Evolutionary conservation across 2,888 invertebrate genomes (phyloP).

Genomic region (Pilophorus perplexus): DNA sequence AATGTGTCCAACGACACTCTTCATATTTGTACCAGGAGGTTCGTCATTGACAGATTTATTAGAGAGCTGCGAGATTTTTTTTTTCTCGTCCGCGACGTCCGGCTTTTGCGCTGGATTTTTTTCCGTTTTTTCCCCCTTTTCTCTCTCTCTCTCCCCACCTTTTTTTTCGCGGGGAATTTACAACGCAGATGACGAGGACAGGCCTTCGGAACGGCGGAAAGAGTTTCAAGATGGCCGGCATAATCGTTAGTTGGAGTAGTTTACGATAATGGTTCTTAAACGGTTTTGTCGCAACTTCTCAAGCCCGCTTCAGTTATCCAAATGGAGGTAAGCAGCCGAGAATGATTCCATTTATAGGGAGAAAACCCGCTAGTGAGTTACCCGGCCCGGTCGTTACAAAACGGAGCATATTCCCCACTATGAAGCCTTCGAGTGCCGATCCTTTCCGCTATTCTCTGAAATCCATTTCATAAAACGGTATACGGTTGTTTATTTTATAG

Average conservation of each 20-base stretch:
- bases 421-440: background rate
- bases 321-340: conserved; percentile 21
- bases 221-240: conserved; percentile 27
- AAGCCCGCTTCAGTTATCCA: conserved; percentile 26
- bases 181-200: conserved; percentile 7
- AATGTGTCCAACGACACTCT: conserved; percentile 34
- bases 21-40: conserved; percentile 32
- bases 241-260: conserved; percentile 25
- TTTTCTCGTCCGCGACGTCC: background rate
- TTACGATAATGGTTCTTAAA: conserved; percentile 32
- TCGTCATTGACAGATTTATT: conserved; percentile 24
- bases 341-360: conserved; percentile 36
- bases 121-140: no score
- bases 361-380: conserved; percentile 19
- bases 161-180: background rate
- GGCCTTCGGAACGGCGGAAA: background rate
- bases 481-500: no score
- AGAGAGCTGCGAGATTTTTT: no score
- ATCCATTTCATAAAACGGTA: no score
- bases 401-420: conserved; percentile 35
- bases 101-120: background rate
- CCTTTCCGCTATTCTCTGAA: conserved; percentile 25
- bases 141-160: no score
- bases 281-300: conserved; percentile 6
- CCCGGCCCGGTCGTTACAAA: conserved; percentile 9